Evolutionary conservation across 2,797 vertebrate species (phyloP), one percentile per base, ranked within the genome.

Genomic region (Gymnoscopelus braueri): DNA sequence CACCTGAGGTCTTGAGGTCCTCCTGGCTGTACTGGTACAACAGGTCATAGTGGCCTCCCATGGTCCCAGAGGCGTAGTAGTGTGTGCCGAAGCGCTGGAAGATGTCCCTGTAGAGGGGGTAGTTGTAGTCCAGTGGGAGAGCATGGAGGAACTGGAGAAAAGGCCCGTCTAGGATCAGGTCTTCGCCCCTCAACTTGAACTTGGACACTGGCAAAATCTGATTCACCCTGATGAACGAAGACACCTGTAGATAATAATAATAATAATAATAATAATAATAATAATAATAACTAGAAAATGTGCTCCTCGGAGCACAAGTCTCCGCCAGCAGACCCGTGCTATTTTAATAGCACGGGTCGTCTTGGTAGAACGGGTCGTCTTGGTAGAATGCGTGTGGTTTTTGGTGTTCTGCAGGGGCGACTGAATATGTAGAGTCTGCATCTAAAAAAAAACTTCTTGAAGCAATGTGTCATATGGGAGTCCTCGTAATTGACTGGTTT

Each of bases 61-160:
- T 86, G 19, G 90, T 94, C 35, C 97, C 97, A 3, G 95, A 93
- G 47, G 86, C 84, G 71, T 96, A 96, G 87, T 97, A 99, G 83
- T 99, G 97, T 3, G 97, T 99, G 35, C 98, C 97, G 5, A 97
- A 99, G 60, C 90, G 89, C 63, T 96, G 93, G 80, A 99, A 98
- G 86, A 98, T 94, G 60, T 93, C 93, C 78, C 95, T 96, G 82
- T 99, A 99, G 61, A 96, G 90, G 59, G 94, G 90, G 3, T 94
- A 98, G 93, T 95, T 98, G 86, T 99, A 99, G 6, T 97, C 93
- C 44, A 99, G 88, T 3, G 97, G 97, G 52, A 99, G 92, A 1
- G 93, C 88, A 29, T 93, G 93, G 35, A 99, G 94, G 67, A 94
- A 94, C 87, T 95, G 91, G 35, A 97, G 85, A 81, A 99, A 98